Conservation (phyloP, 2,797 vertebrate species). For the Phataginus tricuspis region DNA sequence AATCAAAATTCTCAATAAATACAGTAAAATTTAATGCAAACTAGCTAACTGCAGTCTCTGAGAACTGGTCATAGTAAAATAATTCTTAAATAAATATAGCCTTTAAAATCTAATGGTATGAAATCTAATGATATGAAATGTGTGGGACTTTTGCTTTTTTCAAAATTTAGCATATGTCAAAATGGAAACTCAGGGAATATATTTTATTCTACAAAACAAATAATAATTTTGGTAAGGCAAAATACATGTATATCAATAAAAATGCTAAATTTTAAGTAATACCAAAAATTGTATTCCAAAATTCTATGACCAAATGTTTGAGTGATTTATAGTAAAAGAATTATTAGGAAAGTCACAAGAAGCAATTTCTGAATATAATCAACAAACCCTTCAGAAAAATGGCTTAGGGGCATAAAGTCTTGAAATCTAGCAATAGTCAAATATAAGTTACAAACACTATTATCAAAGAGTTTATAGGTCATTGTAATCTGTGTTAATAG, state of each 20-base stretch:
- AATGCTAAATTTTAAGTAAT: neutral
- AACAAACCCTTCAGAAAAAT: neutral
- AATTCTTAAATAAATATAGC: neutral
- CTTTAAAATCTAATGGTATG: neutral
- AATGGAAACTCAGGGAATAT: neutral
- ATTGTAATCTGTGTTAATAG: neutral
- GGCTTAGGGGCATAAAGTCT: neutral
- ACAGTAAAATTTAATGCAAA: conserved; percentile 13
- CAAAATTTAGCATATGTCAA: conserved; percentile 3
- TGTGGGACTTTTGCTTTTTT: neutral
- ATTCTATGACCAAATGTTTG: neutral
- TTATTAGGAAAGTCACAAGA: neutral
- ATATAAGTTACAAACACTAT: neutral
- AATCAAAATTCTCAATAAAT: conserved; percentile 46
- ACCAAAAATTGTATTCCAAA: conserved; percentile 42
- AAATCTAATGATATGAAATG: neutral
- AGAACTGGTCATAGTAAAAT: neutral
- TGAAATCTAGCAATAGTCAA: neutral
- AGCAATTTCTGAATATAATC: conserved; percentile 7
- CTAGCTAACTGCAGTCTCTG: neutral
- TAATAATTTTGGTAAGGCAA: conserved; percentile 22
- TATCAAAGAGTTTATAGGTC: neutral
- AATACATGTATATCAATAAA: conserved; percentile 29
- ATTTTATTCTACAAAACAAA: conserved; percentile 35
- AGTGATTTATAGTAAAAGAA: neutral